Evolutionary conservation across 2,888 invertebrate genomes (phyloP).

Genomic region (Operophtera brumata): DNA sequence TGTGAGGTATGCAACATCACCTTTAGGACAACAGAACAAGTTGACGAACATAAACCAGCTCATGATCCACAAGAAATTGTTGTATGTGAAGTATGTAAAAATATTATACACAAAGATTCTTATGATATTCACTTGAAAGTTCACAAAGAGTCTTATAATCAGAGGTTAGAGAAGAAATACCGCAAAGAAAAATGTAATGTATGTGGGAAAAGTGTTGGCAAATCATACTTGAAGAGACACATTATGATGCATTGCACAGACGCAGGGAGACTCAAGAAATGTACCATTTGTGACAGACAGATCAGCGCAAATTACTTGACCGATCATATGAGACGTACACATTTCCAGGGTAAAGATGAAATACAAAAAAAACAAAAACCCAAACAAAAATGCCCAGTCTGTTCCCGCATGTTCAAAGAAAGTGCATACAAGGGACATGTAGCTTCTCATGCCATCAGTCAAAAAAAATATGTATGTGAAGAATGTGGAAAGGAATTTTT

Average conservation of each 20-base stretch:
- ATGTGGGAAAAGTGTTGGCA: conserved; percentile 38
- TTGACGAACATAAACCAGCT: conserved; percentile 13
- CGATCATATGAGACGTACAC: conserved; percentile 34
- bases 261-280: conserved; percentile 24
- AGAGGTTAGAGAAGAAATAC: conserved; percentile 22
- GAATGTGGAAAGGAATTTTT: conserved; percentile 46
- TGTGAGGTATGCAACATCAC: conserved; percentile 29
- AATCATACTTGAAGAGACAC: conserved; percentile 38
- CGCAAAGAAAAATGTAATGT: conserved; percentile 40
- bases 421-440: conserved; percentile 36
- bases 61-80: conserved; percentile 18
- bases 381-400: conserved; percentile 32
- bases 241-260: conserved; percentile 35
- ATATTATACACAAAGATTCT: conserved; percentile 22
- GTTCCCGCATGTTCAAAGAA: conserved; percentile 33
- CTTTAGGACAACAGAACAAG: conserved; percentile 24
- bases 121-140: conserved; percentile 35
- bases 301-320: conserved; percentile 29
- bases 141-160: conserved; percentile 34
- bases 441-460: conserved; percentile 31
- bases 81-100: conserved; percentile 38
- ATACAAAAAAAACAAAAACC: not conserved
- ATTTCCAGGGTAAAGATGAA: conserved; percentile 8
- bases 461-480: conserved; percentile 44
- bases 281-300: conserved; percentile 35